Evolutionary conservation across 2,113 vertebrate species (phyloP).

Genomic region (Plecotus auritus): DNA sequence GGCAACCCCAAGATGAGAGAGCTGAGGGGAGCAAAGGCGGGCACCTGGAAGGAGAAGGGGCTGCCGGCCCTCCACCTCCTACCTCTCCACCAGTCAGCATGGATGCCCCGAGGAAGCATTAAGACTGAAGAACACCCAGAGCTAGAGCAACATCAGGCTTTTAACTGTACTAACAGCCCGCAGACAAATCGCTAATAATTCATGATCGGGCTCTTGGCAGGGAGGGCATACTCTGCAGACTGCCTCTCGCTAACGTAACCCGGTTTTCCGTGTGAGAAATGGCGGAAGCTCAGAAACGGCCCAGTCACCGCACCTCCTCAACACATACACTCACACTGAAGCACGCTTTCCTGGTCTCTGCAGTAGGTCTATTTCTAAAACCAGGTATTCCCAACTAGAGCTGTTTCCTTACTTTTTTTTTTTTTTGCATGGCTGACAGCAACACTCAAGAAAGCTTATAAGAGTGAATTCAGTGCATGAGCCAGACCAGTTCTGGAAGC

Average conservation of each 20-base stretch:
- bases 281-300: constrained; percentile 51
- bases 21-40: background rate
- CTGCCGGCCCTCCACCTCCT: background rate
- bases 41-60: accelerated
- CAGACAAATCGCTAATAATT: constrained; percentile 77
- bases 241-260: constrained; percentile 56
- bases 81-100: background rate
- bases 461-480: background rate
- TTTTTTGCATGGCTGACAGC: constrained; percentile 69
- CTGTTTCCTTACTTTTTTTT: constrained; percentile 41
- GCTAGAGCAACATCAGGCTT: constrained; percentile 48
- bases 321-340: background rate
- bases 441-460: constrained; percentile 21
- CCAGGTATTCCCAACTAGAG: constrained; percentile 33
- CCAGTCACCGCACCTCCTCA: constrained; percentile 6
- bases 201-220: constrained; percentile 61
- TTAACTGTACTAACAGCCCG: constrained; percentile 63
- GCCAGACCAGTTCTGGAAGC: background rate
- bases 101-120: background rate
- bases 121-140: background rate
- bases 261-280: constrained; percentile 73
- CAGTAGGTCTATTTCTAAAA: constrained; percentile 29
- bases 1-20: background rate
- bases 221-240: constrained; percentile 25
- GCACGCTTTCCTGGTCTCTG: constrained; percentile 34